A percentile compares a stretch with the other conserved stretches of the same genome.
Conservation (phyloP, 1,140 invertebrate species). For the Drosophila biarmipes region DNA sequence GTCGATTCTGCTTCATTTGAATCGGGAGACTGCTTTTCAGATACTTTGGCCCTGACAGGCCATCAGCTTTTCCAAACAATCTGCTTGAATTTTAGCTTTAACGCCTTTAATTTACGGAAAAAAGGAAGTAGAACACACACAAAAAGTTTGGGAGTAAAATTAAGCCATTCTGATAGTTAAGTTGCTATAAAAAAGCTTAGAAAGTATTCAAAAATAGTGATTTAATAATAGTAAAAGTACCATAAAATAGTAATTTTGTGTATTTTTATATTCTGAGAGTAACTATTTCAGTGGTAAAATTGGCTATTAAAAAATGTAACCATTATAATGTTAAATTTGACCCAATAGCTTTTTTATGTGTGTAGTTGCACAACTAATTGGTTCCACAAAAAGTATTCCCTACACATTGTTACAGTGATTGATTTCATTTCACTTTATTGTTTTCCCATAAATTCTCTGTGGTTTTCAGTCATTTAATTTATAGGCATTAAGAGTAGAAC, state of each 20-base stretch:
- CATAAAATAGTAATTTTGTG: too few relatives aligned
- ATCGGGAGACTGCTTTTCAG: not conserved
- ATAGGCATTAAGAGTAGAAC: slow-evolving; percentile 2
- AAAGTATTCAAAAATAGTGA: too few relatives aligned
- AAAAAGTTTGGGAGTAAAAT: too few relatives aligned
- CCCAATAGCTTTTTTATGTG: too few relatives aligned
- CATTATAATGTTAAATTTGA: too few relatives aligned
- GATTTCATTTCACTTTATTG: slow-evolving; percentile 3
- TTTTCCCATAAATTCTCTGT: not conserved
- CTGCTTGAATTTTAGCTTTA: not conserved
- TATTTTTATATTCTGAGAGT: too few relatives aligned
- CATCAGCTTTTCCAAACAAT: not conserved
- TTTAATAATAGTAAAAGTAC: too few relatives aligned
- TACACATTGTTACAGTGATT: slow-evolving; percentile 1
- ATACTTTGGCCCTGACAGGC: not conserved
- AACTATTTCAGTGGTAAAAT: too few relatives aligned
- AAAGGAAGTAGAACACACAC: slow-evolving; percentile 7
- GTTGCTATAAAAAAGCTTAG: too few relatives aligned
- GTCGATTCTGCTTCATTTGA: slow-evolving; percentile 1
- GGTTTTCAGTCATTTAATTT: slow-evolving; percentile 7
- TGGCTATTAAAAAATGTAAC: too few relatives aligned
- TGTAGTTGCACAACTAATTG: slow-evolving; percentile 7
- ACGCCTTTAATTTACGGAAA: too few relatives aligned
- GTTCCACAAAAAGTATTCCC: not conserved
- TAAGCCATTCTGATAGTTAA: too few relatives aligned